These are phyloP conservation scores for Macrotis lagotis DNA, from an alignment of 2,113 vertebrate species.

Conservation along the genomic window DNA sequence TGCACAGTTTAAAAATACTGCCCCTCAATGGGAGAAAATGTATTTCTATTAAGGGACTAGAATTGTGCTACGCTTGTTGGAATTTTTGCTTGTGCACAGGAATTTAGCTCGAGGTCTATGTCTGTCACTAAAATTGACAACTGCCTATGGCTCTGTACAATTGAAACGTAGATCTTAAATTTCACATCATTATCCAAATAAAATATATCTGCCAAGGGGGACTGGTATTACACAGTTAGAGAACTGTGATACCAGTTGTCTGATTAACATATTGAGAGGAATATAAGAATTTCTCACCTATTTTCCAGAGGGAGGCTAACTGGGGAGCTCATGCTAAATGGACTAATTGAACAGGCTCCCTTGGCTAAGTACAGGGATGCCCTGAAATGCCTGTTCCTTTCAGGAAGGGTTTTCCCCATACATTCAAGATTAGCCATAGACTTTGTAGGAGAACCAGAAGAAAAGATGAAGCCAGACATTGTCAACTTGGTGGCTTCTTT, in stretches of 20 bases:
- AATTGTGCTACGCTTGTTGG: conserved; percentile 85
- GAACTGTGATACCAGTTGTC: conserved; percentile 87
- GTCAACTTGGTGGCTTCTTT: not conserved
- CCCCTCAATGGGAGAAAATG: conserved; percentile 83
- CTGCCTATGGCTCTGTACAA: conserved; percentile 92
- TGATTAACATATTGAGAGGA: conserved; percentile 91
- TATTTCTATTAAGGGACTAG: conserved; percentile 87
- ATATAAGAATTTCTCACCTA: conserved; percentile 88
- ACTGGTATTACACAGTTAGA: conserved; percentile 90
- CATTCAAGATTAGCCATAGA: conserved; percentile 29
- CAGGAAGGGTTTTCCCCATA: conserved; percentile 64
- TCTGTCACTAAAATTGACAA: conserved; percentile 96
- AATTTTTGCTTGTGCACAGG: conserved; percentile 89
- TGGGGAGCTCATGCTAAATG: conserved; percentile 81
- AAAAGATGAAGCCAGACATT: not conserved
- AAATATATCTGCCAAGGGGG: conserved; percentile 92
- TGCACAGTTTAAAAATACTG: conserved; percentile 82
- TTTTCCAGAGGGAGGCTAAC: conserved; percentile 85
- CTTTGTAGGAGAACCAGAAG: conserved; percentile 69
- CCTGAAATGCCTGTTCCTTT: conserved; percentile 66
- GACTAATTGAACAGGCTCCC: conserved; percentile 84
- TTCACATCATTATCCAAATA: conserved; percentile 98
- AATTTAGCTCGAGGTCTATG: conserved; percentile 89
- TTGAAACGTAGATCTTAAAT: conserved; percentile 97
- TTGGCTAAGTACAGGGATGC: conserved; percentile 71